Conservation (phyloP, 53 echinoderm and acorn worm genomes). For the Luidia sarsii region DNA sequence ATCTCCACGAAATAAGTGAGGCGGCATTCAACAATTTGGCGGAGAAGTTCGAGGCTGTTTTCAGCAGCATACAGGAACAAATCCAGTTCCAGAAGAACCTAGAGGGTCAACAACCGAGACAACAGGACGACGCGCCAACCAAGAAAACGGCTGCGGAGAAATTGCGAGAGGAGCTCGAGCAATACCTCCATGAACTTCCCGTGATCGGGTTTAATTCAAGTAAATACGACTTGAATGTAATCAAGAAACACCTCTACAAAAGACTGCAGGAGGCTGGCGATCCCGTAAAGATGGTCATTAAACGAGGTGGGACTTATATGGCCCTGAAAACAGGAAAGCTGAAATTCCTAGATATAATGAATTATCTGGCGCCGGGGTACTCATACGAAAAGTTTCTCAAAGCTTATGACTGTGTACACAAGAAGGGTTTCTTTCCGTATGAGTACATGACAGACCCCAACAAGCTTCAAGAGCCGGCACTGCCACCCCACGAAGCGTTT, state of each 20-base stretch:
- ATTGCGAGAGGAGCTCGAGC: slow-evolving; percentile 14
- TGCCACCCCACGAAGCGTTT: slow-evolving; percentile 34
- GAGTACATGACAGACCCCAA: slow-evolving; percentile 16
- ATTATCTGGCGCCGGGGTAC: slow-evolving; percentile 36
- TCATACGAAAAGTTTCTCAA: slow-evolving; percentile 26
- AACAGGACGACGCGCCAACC: not conserved
- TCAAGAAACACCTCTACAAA: slow-evolving; percentile 30
- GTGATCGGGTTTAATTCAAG: slow-evolving; percentile 54
- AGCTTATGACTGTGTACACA: slow-evolving; percentile 3
- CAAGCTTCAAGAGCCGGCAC: not conserved
- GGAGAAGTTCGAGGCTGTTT: not conserved
- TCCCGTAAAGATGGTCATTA: slow-evolving; percentile 16
- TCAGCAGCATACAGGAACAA: not conserved
- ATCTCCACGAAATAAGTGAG: slow-evolving; percentile 16
- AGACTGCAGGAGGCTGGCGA: not conserved
- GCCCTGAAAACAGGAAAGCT: slow-evolving; percentile 19
- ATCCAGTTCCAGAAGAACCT: not conserved
- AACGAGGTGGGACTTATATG: slow-evolving; percentile 2
- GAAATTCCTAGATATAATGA: slow-evolving; percentile 8
- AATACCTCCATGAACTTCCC: slow-evolving; percentile 27
- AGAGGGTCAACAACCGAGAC: not conserved
- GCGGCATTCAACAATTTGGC: not conserved
- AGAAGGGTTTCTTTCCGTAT: slow-evolving; percentile 29
- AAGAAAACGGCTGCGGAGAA: slow-evolving; percentile 22
- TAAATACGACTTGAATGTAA: slow-evolving; percentile 31